A percentile compares a stretch with the other conserved stretches of the same genome.
Conservation (phyloP, 2,888 invertebrate species). For the Tipula lateralis region DNA sequence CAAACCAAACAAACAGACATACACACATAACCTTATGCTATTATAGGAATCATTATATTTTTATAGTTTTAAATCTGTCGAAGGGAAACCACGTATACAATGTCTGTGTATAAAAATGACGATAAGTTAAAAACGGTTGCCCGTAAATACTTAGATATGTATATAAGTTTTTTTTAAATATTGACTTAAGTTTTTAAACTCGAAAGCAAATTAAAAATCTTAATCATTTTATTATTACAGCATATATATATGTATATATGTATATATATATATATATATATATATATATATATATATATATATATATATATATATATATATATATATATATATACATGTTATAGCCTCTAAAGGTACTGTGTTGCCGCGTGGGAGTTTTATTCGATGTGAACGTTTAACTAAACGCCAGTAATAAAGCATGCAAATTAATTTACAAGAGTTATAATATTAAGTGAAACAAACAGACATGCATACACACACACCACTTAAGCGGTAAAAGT, state of each 20-base stretch:
- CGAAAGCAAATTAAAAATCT: not conserved
- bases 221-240: not conserved
- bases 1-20: not conserved
- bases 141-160: not conserved
- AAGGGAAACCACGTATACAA: not conserved
- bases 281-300: too few relatives aligned
- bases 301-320: too few relatives aligned
- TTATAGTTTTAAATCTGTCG: not conserved
- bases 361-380: too few relatives aligned
- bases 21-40: not conserved
- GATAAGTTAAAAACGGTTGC: slow-evolving; percentile 5
- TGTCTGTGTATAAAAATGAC: not conserved
- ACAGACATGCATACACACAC: not conserved
- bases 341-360: too few relatives aligned
- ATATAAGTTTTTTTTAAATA: not conserved
- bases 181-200: not conserved
- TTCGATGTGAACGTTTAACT: too few relatives aligned
- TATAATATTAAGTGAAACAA: too few relatives aligned
- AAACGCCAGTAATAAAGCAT: too few relatives aligned
- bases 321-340: too few relatives aligned
- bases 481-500: not conserved
- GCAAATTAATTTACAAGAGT: not conserved
- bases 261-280: not conserved
- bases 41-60: not conserved
- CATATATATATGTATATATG: not conserved